Conservation (phyloP, 2,888 invertebrate species). For the Lathronympha strigana region DNA sequence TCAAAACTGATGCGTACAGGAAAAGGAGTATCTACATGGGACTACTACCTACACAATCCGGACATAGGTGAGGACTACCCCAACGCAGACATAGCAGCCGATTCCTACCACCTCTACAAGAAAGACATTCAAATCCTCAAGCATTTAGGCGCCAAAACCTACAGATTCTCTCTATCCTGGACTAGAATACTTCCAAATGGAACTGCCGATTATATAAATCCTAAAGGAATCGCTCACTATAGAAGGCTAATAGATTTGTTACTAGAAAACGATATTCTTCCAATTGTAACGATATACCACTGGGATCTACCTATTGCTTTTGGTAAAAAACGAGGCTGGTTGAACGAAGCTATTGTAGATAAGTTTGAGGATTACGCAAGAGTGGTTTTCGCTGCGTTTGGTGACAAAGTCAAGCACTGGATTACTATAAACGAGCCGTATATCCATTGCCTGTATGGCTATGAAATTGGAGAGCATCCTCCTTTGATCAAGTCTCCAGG, state of each 20-base stretch:
- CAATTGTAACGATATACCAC: constrained; percentile 78
- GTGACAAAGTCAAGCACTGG: constrained; percentile 85
- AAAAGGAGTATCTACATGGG: constrained; percentile 82
- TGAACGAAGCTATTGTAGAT: constrained; percentile 56
- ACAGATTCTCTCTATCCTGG: constrained; percentile 83
- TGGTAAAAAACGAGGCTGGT: constrained; percentile 53
- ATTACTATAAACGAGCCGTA: constrained; percentile 87
- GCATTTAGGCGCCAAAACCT: constrained; percentile 63
- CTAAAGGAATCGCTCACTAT: constrained; percentile 64
- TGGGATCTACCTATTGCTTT: constrained; percentile 81
- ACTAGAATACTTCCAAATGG: constrained; percentile 52
- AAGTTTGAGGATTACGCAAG: constrained; percentile 65
- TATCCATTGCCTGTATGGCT: constrained; percentile 58
- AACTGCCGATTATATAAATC: constrained; percentile 41
- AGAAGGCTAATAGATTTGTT: constrained; percentile 73
- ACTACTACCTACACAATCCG: constrained; percentile 56
- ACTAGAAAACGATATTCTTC: constrained; percentile 75
- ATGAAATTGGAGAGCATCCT: constrained; percentile 57
- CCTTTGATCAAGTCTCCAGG: constrained; percentile 60
- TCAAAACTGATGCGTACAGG: too few species aligned
- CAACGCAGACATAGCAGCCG: constrained; percentile 84
- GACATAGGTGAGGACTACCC: constrained; percentile 49
- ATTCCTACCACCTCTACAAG: constrained; percentile 83
- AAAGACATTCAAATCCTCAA: constrained; percentile 64
- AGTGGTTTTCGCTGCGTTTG: constrained; percentile 74